Evolutionary conservation across 2,888 invertebrate genomes (phyloP), one percentile per base, ranked within the genome.

Genomic region (Xanthorhoe spadicearia): DNA sequence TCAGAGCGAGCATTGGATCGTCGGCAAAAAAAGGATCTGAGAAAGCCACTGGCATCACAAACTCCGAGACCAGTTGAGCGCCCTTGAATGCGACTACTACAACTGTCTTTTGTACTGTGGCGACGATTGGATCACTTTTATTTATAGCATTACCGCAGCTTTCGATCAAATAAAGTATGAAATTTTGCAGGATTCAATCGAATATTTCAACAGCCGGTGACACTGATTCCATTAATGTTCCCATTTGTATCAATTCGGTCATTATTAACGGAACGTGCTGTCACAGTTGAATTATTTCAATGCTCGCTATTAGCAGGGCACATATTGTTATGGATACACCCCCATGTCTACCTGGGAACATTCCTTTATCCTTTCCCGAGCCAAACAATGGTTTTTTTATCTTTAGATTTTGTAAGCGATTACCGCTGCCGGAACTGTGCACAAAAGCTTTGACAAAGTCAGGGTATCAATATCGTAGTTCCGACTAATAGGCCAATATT

Each of bases 381-480:
- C 72, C 82, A 80, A 84, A 89, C 87, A 89, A 89, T 84, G 78
- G 76, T 87, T 89, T 87, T 88, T 87, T 80, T 81, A 77, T 81
- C 80, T 68, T 74, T 74, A 71, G 65, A 80, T 83, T 89, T 84
- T 85, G 86, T 89, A 74, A 85, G 73, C 85, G 86, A 87, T 91
- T 88, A 90, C 86, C 82, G 85, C 86, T 82, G 85, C 86, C 90
- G 92, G 92, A 90, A 87, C 87, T 88, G 75, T 75, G 82, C 80
- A 91, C 90, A 92, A 91, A 87, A 83, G 86, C 82, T 80, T 82
- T 84, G 86, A 87, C 87, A 85, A 86, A 87, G 82, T 82, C 77
- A 83, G 75, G 83, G 85, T 90, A 91, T 92, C 90, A 83, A 82
- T 92, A 88, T 88, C 90, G 82, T 83, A 89, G 90, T 90, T 91